Evolutionary conservation across 2,797 vertebrate species (phyloP), one percentile per base, ranked within the genome.

Genomic region (Spea hammondii): DNA sequence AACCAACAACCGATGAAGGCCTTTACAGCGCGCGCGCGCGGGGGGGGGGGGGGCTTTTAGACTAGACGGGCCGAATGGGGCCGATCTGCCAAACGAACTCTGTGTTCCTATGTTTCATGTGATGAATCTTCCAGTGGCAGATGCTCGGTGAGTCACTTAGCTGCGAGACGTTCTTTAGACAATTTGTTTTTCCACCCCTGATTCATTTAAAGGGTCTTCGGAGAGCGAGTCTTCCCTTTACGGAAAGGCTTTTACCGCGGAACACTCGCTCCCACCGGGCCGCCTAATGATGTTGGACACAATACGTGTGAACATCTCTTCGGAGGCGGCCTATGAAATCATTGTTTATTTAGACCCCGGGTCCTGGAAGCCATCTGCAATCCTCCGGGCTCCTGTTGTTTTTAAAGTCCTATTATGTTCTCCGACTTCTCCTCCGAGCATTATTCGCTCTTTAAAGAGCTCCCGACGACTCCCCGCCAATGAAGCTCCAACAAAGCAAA

Each of bases 401-500:
- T 92, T 89, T 85, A 86, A 92, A 92, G 89, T 92, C 89, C 89
- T 91, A 89, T 92, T 92, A 92, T 88, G 86, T 89, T 90, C 89
- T 86, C 83, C 85, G 84, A 82, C 86, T 89, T 91, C 89, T 91
- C 88, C 90, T 90, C 79, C 45, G 71, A 90, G 90, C 89, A 90
- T 89, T 86, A 87, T 88, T 91, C 90, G 89, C 85, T 92, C 90
- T 91, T 88, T 88, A 89, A 92, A 88, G 87, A 89, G 86, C 85
- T 86, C 79, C 79, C 85, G 87, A 86, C 83, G 84, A 79, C 70
- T 83, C 84, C 83, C 85, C 86, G 84, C 88, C 83, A 78, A 83
- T 0, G 3, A 13, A 0, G 81, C 53, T 80, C 84, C 82, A 84
- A 78, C 79, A 77, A 84, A 81, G 82, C 79, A 87, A 89, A 89